phyloP scores from a whole-genome alignment of 2,797 vertebrate genomes.

The Hapalemur alaotrensis region DNA sequence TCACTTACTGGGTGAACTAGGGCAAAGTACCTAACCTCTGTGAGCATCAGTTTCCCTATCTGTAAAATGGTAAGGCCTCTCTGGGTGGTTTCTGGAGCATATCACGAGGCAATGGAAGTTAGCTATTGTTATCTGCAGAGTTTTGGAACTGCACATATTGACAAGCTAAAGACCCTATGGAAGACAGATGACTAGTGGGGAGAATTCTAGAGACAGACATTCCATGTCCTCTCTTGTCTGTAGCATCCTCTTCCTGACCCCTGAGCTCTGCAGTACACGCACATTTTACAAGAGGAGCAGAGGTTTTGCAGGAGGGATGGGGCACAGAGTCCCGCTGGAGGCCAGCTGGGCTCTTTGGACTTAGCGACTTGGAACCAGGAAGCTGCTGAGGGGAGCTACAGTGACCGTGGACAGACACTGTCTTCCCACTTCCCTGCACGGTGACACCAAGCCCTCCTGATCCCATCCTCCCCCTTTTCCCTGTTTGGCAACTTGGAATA shows the following conservation, averaged over 20 bases:
- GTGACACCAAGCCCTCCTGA: neutral
- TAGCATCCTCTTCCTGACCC: neutral
- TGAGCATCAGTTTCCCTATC: neutral
- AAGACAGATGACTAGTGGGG: neutral
- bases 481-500: neutral
- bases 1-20: neutral
- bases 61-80: neutral
- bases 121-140: neutral
- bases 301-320: neutral
- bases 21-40: neutral
- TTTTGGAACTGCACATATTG: neutral
- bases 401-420: neutral
- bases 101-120: neutral
- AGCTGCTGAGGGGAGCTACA: too few species aligned
- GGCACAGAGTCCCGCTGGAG: neutral
- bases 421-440: neutral
- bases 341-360: neutral
- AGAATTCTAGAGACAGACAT: neutral
- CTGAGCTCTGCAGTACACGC: neutral
- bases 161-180: neutral
- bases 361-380: neutral
- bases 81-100: neutral
- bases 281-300: neutral
- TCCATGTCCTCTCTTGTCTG: neutral
- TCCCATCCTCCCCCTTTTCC: neutral